Conservation (phyloP, 2,113 vertebrate species). For the Etia nguti region DNA sequence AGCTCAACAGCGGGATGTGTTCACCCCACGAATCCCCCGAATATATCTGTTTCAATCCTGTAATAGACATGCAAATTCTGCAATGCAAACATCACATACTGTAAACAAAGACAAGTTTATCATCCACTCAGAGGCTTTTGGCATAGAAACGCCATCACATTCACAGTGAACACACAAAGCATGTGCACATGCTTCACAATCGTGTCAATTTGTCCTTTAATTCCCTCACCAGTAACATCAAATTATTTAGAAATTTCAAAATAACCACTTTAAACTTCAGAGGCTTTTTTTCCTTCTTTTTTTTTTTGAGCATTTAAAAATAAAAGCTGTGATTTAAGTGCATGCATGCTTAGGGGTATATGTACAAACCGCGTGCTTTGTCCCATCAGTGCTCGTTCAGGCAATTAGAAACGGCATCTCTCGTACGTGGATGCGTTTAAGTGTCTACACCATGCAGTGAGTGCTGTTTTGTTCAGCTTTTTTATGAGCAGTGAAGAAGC, state of each 20-base stretch:
- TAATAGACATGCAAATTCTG: not conserved
- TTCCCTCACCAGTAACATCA: conserved; percentile 6
- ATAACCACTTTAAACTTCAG: not conserved
- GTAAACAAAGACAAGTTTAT: conserved; percentile 49
- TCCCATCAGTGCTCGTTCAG: conserved; percentile 34
- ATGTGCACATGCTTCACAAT: not conserved
- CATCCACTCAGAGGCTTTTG: conserved; percentile 6
- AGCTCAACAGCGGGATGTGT: not conserved
- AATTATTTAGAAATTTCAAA: not conserved
- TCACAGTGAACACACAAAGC: conserved; percentile 2
- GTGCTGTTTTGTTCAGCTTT: not conserved
- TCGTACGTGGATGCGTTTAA: conserved; percentile 1
- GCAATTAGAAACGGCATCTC: conserved; percentile 33
- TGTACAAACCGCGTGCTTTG: not conserved
- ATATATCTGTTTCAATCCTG: not conserved
- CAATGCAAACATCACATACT: conserved; percentile 18
- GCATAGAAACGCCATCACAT: conserved; percentile 33
- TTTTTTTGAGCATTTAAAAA: conserved; percentile 13
- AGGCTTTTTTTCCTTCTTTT: not conserved
- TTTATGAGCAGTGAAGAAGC: not conserved
- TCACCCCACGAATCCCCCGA: not conserved
- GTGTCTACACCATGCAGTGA: conserved; percentile 5
- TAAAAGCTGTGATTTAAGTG: conserved; percentile 16
- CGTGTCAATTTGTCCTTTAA: conserved; percentile 3
- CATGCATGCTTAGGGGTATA: conserved; percentile 8